A percentile compares a stretch with the other conserved stretches of the same genome.
phyloP scores from a whole-genome alignment of 2,113 vertebrate genomes.

The Ondatra zibethicus region DNA sequence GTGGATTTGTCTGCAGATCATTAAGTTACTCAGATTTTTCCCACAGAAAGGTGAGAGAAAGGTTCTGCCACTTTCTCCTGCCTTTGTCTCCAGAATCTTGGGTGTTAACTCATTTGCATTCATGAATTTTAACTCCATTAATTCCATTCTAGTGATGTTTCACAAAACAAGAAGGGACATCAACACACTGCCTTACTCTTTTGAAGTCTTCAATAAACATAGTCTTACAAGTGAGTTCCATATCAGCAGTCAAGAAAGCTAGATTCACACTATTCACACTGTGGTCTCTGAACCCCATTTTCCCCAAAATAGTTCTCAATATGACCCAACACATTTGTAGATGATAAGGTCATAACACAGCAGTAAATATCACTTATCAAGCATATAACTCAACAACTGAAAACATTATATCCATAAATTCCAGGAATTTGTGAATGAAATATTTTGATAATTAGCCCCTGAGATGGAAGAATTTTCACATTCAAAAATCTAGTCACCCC shows the following conservation, averaged over 20 bases:
- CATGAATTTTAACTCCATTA: not conserved
- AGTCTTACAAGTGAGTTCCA: not conserved
- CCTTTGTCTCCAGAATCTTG: not conserved
- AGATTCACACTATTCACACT: not conserved
- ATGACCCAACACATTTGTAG: not conserved
- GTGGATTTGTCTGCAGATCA: not conserved
- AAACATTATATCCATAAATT: not conserved
- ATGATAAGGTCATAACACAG: not conserved
- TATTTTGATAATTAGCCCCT: not conserved
- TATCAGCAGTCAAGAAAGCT: not conserved
- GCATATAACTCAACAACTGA: not conserved
- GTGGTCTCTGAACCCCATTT: not conserved
- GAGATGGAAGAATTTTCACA: not conserved
- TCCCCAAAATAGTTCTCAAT: not conserved
- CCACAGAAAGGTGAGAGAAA: not conserved
- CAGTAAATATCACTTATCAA: not conserved
- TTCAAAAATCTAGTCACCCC: not conserved
- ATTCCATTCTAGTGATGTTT: not conserved
- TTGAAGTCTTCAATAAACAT: not conserved
- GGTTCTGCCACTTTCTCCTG: not conserved
- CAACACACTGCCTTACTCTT: not conserved
- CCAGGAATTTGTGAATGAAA: not conserved
- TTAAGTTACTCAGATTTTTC: not conserved
- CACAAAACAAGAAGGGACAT: not conserved
- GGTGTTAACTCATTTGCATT: not conserved